A percentile compares a stretch with the other conserved stretches of the same genome.
phyloP scores from a whole-genome alignment of 2,888 invertebrate species.

The Tachina grossa region DNA sequence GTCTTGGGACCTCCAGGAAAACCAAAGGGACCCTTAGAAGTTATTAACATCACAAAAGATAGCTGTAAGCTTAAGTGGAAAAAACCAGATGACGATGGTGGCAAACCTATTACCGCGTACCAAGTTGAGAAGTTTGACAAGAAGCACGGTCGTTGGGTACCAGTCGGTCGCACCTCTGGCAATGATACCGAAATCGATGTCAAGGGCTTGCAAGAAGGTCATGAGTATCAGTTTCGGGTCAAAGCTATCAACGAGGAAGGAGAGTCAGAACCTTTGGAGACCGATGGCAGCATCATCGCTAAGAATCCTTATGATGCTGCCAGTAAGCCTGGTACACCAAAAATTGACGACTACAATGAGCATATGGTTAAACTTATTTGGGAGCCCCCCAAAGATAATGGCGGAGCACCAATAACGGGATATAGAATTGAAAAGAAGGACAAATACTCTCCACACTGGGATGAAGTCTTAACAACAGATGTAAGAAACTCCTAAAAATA shows the following conservation, averaged over 20 bases:
- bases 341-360: slow-evolving; percentile 94
- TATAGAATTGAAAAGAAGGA: slow-evolving; percentile 97
- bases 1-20: slow-evolving; percentile 92
- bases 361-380: slow-evolving; percentile 95
- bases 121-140: slow-evolving; percentile 97
- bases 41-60: slow-evolving; percentile 93
- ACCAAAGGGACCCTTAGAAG: slow-evolving; percentile 95
- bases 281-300: slow-evolving; percentile 93
- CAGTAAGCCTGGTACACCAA: slow-evolving; percentile 93
- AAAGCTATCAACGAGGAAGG: slow-evolving; percentile 97
- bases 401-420: slow-evolving; percentile 98
- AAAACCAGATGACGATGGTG: slow-evolving; percentile 97
- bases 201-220: slow-evolving; percentile 93
- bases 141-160: slow-evolving; percentile 95
- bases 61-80: slow-evolving; percentile 96
- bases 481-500: slow-evolving; percentile 53
- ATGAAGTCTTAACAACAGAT: slow-evolving; percentile 86
- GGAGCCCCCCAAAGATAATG: slow-evolving; percentile 97
- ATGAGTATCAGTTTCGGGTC: slow-evolving; percentile 97
- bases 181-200: slow-evolving; percentile 94
- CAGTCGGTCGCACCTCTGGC: slow-evolving; percentile 92
- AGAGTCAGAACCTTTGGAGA: slow-evolving; percentile 96
- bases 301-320: slow-evolving; percentile 98
- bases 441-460: slow-evolving; percentile 93
- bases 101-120: slow-evolving; percentile 95